These are phyloP conservation scores for Goniozus legneri DNA, from an alignment of 1,140 invertebrate species.

Conservation along the genomic window DNA sequence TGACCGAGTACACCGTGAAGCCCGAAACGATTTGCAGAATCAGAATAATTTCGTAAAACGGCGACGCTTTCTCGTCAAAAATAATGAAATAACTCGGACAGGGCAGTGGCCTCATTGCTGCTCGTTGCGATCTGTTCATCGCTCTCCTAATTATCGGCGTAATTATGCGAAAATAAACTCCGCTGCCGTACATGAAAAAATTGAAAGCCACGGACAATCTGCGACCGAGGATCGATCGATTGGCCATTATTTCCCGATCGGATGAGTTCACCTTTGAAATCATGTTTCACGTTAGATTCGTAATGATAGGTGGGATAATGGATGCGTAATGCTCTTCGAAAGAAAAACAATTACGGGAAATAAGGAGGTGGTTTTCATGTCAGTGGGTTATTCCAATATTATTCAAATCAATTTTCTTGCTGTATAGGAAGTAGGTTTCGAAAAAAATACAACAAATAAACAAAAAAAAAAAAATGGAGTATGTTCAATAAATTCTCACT, in stretches of 20 bases:
- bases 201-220: conserved; percentile 1
- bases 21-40: conserved; percentile 23
- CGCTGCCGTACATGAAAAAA: conserved; percentile 6
- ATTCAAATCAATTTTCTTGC: neutral
- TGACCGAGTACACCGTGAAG: conserved; percentile 25
- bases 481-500: neutral
- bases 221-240: conserved; percentile 3
- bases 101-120: neutral
- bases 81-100: neutral
- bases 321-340: no score
- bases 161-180: conserved; percentile 10
- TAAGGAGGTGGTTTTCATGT: no score
- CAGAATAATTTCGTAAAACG: conserved; percentile 31
- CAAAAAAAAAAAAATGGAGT: no score
- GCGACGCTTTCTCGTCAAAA: neutral
- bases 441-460: no score
- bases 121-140: conserved; percentile 2
- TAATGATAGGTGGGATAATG: no score
- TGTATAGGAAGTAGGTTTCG: no score
- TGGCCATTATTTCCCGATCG: conserved; percentile 5
- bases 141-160: conserved; percentile 3
- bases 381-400: neutral
- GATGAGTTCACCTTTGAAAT: neutral
- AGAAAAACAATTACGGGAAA: no score
- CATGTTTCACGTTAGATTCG: no score